Evolutionary conservation across 2,113 vertebrate genomes (phyloP), one percentile per base, ranked within the genome.

Genomic region (Syngnathus floridae): DNA sequence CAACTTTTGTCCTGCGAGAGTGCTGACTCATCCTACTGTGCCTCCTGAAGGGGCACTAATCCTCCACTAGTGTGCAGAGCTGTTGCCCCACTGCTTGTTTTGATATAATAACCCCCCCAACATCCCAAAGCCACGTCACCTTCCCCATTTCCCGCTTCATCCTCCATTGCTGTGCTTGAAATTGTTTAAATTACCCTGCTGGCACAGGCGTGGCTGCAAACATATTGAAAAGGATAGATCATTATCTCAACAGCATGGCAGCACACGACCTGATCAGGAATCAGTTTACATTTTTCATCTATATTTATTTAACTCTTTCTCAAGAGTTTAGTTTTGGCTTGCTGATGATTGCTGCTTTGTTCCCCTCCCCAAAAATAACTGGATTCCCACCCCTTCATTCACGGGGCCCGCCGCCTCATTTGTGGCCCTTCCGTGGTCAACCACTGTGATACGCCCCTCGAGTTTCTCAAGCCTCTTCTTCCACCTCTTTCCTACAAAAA

Each of bases 181-280:
- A 94, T 94, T 92, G 91, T 94, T 94, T 94, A 94, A 95, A 96
- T 96, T 94, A 94, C 92, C 91, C 86, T 73, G 91, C 79, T 89
- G 78, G 91, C 87, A 78, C 91, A 75, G 93, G 87, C 77, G 80
- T 72, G 74, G 71, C 19, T 52, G 16, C 65, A 74, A 69, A 79
- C 76, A 70, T 31, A 31, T 69, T 85, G 71, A 81, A 54, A 67
- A 55, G 83, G 78, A 69, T 54, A 63, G 71, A 76, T 56, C 68
- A 67, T 68, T 72, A 80, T 83, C 84, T 73, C 66, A 76, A 21
- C 48, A 21, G 48, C 19, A 49, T 49, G 46, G 19, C 17, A 48
- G 46, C 63, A 66, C 69, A 70, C 74, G 66, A 26, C 22, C 26
- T 26, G 12, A 55, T 12, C 22, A 14, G 12, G 5, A 52, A 55